These are phyloP conservation scores for Nudaria mundana DNA, from an alignment of 2,888 invertebrate genomes.

Conservation along the genomic window DNA sequence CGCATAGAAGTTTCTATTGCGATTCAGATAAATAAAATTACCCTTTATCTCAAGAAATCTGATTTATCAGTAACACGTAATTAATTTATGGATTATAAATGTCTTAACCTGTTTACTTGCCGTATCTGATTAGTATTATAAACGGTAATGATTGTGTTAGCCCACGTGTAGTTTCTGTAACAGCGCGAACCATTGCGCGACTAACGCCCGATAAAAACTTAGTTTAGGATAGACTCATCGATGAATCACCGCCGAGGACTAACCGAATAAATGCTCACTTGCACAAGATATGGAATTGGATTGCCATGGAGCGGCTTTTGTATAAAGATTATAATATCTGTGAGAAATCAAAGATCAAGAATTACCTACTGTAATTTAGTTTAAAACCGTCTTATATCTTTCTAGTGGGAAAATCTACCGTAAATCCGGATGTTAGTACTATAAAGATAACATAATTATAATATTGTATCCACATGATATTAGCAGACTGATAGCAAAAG, in stretches of 20 bases:
- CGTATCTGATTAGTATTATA: conserved; percentile 14
- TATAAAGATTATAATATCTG: too few relatives aligned
- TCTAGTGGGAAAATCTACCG: too few relatives aligned
- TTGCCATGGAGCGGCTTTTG: conserved; percentile 45
- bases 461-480: not conserved
- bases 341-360: too few relatives aligned
- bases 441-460: not conserved
- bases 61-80: not conserved
- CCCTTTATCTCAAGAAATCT: not conserved
- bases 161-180: conserved; percentile 27
- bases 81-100: not conserved
- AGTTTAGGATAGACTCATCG: conserved; percentile 77
- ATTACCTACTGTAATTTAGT: too few relatives aligned
- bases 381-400: too few relatives aligned
- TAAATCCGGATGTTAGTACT: not conserved
- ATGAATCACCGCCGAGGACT: conserved; percentile 69
- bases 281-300: conserved; percentile 67
- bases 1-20: too few relatives aligned
- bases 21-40: too few relatives aligned
- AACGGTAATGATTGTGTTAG: conserved; percentile 15
- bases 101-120: conserved; percentile 1
- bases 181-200: conserved; percentile 33
- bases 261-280: conserved; percentile 71
- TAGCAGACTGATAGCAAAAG: conserved; percentile 5
- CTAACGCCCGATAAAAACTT: conserved; percentile 70